Evolutionary conservation across 2,888 invertebrate species (phyloP).

Genomic region (Apocheima hispidaria): DNA sequence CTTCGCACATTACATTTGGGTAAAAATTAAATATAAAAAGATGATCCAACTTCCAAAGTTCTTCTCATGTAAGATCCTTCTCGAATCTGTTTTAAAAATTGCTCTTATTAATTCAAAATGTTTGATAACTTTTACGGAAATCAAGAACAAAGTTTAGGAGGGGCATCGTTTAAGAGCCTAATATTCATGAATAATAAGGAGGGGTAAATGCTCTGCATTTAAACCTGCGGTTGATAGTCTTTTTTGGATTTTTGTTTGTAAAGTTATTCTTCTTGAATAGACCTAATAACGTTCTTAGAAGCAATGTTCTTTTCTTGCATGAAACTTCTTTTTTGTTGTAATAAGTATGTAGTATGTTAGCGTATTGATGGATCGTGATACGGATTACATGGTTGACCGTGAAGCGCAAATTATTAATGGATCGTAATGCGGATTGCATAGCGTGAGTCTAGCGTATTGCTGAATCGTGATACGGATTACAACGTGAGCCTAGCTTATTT

Average conservation of each 20-base stretch:
- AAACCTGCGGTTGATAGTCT: constrained; percentile 40
- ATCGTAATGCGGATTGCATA: no score
- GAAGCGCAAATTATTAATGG: no score
- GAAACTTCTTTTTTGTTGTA: background rate
- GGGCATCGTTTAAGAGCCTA: constrained; percentile 47
- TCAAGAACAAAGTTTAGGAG: constrained; percentile 54
- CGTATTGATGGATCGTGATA: no score
- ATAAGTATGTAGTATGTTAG: no score
- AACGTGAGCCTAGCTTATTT: no score
- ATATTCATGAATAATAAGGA: constrained; percentile 63
- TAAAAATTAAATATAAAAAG: constrained; percentile 22
- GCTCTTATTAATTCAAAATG: constrained; percentile 47
- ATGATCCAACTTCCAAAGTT: constrained; percentile 31
- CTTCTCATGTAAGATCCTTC: constrained; percentile 27
- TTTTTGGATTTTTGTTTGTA: constrained; percentile 34
- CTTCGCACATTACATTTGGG: background rate
- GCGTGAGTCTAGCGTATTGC: no score
- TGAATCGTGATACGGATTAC: no score
- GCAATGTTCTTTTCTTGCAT: background rate
- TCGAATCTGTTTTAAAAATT: constrained; percentile 41
- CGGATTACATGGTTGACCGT: no score
- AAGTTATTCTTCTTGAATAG: constrained; percentile 12
- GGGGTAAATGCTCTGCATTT: constrained; percentile 50
- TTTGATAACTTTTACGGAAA: constrained; percentile 51
- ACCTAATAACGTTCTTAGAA: background rate